These are phyloP conservation scores for Oryzias sinensis DNA, from an alignment of 2,797 vertebrate species.

Conservation along the genomic window DNA sequence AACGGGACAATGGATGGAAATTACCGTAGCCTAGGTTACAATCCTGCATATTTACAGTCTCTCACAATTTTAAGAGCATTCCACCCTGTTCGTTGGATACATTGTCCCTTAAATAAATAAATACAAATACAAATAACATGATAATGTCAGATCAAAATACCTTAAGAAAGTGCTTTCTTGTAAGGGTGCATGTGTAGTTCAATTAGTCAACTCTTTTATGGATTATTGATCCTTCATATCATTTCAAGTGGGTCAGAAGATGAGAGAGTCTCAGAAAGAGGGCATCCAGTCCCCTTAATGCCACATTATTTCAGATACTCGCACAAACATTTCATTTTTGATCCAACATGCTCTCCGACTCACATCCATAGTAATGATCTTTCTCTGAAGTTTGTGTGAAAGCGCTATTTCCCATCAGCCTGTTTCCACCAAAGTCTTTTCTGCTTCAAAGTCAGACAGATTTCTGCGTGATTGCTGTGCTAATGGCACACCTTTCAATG, in stretches of 20 bases:
- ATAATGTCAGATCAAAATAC: too few species aligned
- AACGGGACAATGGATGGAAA: too few species aligned
- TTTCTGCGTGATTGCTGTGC: constrained; percentile 24
- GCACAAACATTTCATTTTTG: background rate
- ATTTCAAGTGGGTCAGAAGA: background rate
- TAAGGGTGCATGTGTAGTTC: background rate
- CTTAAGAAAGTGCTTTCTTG: background rate
- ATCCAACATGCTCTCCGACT: background rate
- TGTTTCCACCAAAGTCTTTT: constrained; percentile 4
- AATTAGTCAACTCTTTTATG: background rate
- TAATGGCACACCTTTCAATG: constrained; percentile 34
- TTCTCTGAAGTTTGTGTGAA: background rate
- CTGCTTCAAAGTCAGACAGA: constrained; percentile 17
- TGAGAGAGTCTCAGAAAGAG: background rate
- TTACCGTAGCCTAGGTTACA: too few species aligned
- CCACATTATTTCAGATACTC: background rate
- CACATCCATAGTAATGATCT: background rate
- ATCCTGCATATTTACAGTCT: too few species aligned
- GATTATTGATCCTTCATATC: background rate
- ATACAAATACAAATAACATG: too few species aligned
- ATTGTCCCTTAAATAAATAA: too few species aligned
- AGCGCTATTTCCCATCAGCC: background rate
- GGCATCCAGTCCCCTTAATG: background rate
- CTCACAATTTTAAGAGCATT: too few species aligned
- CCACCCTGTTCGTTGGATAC: too few species aligned